Conservation (phyloP, 2,113 vertebrate genomes). For the Rafetus swinhoei region DNA sequence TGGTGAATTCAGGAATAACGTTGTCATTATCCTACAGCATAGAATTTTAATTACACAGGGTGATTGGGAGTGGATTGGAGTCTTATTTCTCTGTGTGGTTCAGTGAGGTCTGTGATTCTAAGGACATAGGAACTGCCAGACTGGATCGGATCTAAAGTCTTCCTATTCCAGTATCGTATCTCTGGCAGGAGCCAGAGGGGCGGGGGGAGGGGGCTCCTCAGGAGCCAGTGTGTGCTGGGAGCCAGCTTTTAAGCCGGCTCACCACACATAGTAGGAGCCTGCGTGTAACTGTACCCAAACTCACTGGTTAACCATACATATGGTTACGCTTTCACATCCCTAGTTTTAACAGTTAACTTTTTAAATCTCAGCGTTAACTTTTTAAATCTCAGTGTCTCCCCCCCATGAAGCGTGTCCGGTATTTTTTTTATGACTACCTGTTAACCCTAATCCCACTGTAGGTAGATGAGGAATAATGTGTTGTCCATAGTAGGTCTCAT, state of each 20-base stretch:
- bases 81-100: slow-evolving; percentile 35
- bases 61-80: slow-evolving; percentile 8
- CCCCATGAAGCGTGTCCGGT: too few species aligned
- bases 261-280: too few species aligned
- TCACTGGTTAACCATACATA: too few species aligned
- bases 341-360: too few species aligned
- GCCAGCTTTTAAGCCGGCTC: too few species aligned
- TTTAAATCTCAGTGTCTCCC: too few species aligned
- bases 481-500: slow-evolving; percentile 13
- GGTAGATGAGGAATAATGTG: neutral
- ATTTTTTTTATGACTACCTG: too few species aligned
- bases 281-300: too few species aligned
- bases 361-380: too few species aligned
- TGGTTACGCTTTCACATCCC: too few species aligned
- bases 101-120: slow-evolving; percentile 58
- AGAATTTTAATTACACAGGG: neutral
- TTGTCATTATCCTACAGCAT: neutral
- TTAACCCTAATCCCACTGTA: neutral
- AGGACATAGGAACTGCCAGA: slow-evolving; percentile 27
- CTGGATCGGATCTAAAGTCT: slow-evolving; percentile 23
- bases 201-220: too few species aligned
- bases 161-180: slow-evolving; percentile 39
- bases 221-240: too few species aligned
- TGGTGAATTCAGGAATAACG: neutral
- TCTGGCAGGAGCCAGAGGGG: slow-evolving; percentile 7